Conservation (phyloP, 1,140 invertebrate genomes). For the Rhyzopertha dominica region DNA sequence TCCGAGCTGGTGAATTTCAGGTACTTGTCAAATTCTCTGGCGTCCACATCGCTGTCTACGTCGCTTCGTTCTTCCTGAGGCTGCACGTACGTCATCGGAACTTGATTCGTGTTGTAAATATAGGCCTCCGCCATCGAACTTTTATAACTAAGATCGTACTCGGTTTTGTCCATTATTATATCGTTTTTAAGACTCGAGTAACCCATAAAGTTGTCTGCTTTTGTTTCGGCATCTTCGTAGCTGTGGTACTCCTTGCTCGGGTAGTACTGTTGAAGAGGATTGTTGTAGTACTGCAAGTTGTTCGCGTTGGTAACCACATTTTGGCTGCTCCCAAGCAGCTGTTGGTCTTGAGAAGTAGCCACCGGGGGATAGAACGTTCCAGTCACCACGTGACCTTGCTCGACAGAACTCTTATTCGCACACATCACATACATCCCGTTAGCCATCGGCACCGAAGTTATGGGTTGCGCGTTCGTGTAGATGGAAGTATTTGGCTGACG, state of each 20-base stretch:
- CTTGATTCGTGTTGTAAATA: constrained; percentile 41
- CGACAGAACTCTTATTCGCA: constrained; percentile 70
- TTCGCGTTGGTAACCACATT: constrained; percentile 36
- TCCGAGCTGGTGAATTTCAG: constrained; percentile 54
- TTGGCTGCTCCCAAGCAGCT: constrained; percentile 49
- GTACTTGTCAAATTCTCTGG: constrained; percentile 62
- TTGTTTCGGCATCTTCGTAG: constrained; percentile 24
- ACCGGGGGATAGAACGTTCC: constrained; percentile 81
- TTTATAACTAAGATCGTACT: constrained; percentile 46
- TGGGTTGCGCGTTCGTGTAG: constrained; percentile 50
- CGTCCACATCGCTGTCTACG: constrained; percentile 52
- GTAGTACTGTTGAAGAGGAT: constrained; percentile 32
- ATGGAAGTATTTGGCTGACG: constrained; percentile 36
- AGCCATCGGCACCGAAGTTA: constrained; percentile 73
- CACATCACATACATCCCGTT: constrained; percentile 85
- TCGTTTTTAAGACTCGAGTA: constrained; percentile 23
- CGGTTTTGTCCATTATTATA: constrained; percentile 44
- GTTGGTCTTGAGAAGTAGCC: constrained; percentile 70
- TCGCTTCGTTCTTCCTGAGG: constrained; percentile 38
- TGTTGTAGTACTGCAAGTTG: constrained; percentile 32
- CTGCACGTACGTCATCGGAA: constrained; percentile 27
- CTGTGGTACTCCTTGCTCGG: constrained; percentile 27
- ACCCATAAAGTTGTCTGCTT: constrained; percentile 21
- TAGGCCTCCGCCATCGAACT: constrained; percentile 29
- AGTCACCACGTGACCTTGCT: constrained; percentile 70